Base-by-base conservation (phyloP, 2,888 invertebrate genomes). In the Syrista parreyssii region DNA sequence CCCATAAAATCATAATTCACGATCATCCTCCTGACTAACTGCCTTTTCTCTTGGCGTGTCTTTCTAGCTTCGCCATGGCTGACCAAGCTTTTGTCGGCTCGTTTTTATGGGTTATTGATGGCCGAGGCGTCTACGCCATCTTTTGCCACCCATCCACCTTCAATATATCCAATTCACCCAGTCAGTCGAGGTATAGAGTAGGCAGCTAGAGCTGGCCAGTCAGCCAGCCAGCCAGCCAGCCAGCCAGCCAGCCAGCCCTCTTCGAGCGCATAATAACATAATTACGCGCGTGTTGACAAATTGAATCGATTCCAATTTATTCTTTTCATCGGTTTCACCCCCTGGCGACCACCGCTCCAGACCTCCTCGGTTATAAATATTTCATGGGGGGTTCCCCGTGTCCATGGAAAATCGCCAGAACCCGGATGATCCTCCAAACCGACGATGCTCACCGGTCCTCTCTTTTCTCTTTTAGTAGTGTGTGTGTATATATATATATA, bases 271-370 rank as follows among this genome's bases (percentile, higher is more conserved):
- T 90, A 90, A 90, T 89, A 90, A 88, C 87, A 86, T 90, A 91
- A 91, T 91, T 90, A 91, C 87, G 87, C 83, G 83, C 86, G 82
- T 87, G 88, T 90, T 89, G 91, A 90, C 91, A 90, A 91, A 91
- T 91, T 90, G 90, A 91, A 91, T 91, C 87, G 87, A 88, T 89
- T 85, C 86, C 86, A 88, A 89, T 89, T 85, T 90, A 90, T 91
- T 91, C 91, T 90, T 91, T 91, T 90, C 89, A 90, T 82, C 79
- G 81, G 73, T 40, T 40, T 75, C 79, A 77, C 80, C 79, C 36
- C 77, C 73, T 40, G 84, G 80, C 69, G 69, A 11, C 69, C 30
- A 75, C 78, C 73, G 75, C 74, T 76, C 77, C 75, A 68, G 36
- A 72, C 76, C 68, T 73, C 68, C 75, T 68, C 78, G 79, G 83